Evolutionary conservation across 2,797 vertebrate genomes (phyloP).

Genomic region (Columba guinea): DNA sequence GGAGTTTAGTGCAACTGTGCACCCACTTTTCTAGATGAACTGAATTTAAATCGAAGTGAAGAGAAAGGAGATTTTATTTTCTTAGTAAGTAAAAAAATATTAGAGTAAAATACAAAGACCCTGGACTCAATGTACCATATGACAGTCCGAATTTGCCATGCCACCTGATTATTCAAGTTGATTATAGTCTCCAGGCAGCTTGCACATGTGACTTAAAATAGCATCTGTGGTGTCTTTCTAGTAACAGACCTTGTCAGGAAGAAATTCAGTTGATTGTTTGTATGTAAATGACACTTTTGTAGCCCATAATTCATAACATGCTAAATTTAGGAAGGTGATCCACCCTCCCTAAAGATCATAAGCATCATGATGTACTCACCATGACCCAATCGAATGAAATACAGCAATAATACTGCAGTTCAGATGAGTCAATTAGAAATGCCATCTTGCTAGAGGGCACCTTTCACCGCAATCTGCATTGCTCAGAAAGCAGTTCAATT

Average conservation of each 20-base stretch:
- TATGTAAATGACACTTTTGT: neutral
- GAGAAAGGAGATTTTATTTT: neutral
- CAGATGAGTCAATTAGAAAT: conserved; percentile 34
- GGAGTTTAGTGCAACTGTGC: neutral
- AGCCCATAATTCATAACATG: neutral
- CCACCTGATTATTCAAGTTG: conserved; percentile 26
- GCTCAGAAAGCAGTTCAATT: conserved; percentile 33
- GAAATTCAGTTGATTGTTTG: neutral
- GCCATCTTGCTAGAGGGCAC: conserved; percentile 34
- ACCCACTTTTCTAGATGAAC: neutral
- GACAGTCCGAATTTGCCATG: neutral
- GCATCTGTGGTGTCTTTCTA: neutral
- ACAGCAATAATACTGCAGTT: neutral
- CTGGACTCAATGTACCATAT: neutral
- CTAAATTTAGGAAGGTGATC: conserved; percentile 23
- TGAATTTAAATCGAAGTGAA: neutral
- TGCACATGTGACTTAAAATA: conserved; percentile 7
- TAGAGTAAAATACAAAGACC: neutral
- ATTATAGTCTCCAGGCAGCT: neutral
- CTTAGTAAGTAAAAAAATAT: neutral
- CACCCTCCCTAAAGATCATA: neutral
- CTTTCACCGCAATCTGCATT: conserved; percentile 13
- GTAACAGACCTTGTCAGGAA: neutral
- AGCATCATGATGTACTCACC: neutral
- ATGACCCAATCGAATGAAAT: conserved; percentile 12